Base-by-base conservation (phyloP, 2,888 invertebrate species). In the Platycheirus rosarum region DNA sequence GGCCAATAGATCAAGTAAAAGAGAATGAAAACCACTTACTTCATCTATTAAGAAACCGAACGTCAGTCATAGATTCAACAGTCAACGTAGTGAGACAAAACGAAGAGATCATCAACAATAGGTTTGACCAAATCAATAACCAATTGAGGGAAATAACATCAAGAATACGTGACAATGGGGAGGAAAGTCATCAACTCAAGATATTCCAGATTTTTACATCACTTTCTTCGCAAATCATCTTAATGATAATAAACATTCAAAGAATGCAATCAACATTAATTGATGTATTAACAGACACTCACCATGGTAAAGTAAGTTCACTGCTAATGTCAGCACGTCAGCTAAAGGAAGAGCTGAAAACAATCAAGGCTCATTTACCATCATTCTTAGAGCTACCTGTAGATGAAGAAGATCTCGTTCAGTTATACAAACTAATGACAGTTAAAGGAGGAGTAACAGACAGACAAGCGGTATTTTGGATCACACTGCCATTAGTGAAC, bases 31-130 rank as follows among this genome's bases (percentile, higher is more conserved):
- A 57, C 1, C 60, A 75, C 11, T 35, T 71, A 14, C 4, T 40
- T 2, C 29, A 37, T 7, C 23, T 79, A 9, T 16, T 84, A 1
- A 51, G 53, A 51, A 77, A 70, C 48, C 84, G 79, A 70, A 84
- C 82, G 1, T 78, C 84, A 20, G 29, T 82, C 2, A 68, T 84
- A 23, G 80, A 80, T 35, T 77, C 77, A 35, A 84, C 79, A 13
- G 73, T 82, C 26, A 85, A 82, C 48, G 13, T 70, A 6, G 46
- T 55, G 9, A 69, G 63, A 29, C 44, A 53, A 63, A 51, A 62
- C 4, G 37, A 62, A 16, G 53, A 14, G 11, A 48, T 16, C 9
- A 57, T 35, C 23, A 46, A 37, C 1, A 16, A 48, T 3, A 46
- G 48, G 2, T 48, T 46, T 42, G 29, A 44, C 9, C 53, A 53